Conservation (phyloP, 2,113 vertebrate genomes). For the Antigone vipio region DNA sequence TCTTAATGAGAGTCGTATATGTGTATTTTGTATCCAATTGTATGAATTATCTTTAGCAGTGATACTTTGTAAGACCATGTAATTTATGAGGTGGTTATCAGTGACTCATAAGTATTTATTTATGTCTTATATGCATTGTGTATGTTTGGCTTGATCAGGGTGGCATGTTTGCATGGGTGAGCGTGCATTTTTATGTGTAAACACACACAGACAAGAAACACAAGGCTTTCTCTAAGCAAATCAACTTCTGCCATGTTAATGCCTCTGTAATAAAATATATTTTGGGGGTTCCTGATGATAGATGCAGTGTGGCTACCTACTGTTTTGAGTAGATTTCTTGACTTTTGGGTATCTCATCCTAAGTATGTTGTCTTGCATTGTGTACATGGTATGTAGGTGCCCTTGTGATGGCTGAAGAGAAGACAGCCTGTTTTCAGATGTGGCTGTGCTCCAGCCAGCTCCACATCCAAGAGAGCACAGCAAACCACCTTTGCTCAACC, state of each 20-base stretch:
- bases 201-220: neutral
- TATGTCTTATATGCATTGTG: conserved; percentile 33
- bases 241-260: neutral
- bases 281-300: neutral
- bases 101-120: conserved; percentile 62
- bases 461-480: neutral
- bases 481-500: conserved; percentile 5
- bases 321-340: neutral
- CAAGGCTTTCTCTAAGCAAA: neutral
- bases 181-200: neutral
- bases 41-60: conserved; percentile 35
- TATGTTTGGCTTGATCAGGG: conserved; percentile 7
- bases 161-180: conserved; percentile 14
- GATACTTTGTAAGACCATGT: conserved; percentile 33
- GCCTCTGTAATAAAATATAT: neutral
- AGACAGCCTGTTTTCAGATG: neutral
- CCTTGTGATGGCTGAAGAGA: neutral
- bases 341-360: neutral
- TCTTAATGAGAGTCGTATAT: neutral
- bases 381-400: neutral
- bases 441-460: neutral
- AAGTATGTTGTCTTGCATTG: neutral
- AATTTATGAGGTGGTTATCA: conserved; percentile 36
- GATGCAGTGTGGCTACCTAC: neutral
- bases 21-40: conserved; percentile 36